phyloP scores from a whole-genome alignment of 2,797 vertebrate species.

The Esox masquinongy region DNA sequence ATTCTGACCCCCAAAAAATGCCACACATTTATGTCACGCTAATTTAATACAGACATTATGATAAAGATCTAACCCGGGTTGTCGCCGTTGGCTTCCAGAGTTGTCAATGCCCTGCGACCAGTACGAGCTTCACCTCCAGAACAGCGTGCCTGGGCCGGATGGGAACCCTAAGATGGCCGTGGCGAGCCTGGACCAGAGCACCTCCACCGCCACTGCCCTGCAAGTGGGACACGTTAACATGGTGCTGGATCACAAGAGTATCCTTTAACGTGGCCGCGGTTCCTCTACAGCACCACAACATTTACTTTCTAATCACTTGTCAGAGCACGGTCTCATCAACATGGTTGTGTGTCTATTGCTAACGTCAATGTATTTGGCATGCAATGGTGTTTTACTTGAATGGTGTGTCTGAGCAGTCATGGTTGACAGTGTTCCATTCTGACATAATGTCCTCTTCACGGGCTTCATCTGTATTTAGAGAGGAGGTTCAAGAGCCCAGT shows the following conservation, averaged over 20 bases:
- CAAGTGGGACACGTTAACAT: constrained; percentile 78
- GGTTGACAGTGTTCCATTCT: too few relatives aligned
- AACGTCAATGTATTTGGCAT: background rate
- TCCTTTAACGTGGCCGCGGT: constrained; percentile 61
- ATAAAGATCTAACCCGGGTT: background rate
- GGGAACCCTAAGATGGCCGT: constrained; percentile 71
- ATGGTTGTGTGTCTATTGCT: too few relatives aligned
- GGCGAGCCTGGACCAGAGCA: constrained; percentile 78
- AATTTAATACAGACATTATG: background rate
- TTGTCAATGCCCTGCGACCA: constrained; percentile 93
- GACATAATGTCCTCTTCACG: too few relatives aligned
- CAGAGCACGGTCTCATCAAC: too few relatives aligned
- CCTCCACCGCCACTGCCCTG: constrained; percentile 66
- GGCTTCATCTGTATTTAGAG: too few relatives aligned
- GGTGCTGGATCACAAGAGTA: constrained; percentile 81
- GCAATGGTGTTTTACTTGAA: background rate
- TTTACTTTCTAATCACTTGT: background rate
- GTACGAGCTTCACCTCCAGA: constrained; percentile 91
- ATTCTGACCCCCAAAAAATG: too few relatives aligned
- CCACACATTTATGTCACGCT: too few relatives aligned
- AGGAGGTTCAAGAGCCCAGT: background rate
- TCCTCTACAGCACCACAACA: background rate
- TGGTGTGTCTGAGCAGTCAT: too few relatives aligned
- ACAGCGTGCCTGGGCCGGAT: constrained; percentile 64
- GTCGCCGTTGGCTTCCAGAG: constrained; percentile 68